Conservation (phyloP, 1,140 invertebrate genomes). For the Diprion similis region DNA sequence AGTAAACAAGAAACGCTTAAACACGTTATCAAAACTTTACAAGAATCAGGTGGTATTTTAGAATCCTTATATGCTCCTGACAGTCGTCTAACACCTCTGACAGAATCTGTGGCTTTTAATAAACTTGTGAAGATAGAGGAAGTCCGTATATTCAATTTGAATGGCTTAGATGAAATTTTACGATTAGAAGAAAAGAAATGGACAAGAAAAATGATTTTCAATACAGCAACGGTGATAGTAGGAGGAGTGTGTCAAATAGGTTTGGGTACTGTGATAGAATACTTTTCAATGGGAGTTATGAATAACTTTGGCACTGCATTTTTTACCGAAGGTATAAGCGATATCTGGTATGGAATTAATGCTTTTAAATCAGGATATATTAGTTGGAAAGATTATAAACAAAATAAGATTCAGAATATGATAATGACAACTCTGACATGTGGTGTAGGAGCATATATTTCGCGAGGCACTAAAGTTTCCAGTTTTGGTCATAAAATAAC, state of each 20-base stretch:
- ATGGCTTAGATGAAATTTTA: background rate
- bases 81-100: background rate
- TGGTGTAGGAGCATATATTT: background rate
- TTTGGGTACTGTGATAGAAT: background rate
- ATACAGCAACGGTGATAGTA: background rate
- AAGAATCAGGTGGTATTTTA: background rate
- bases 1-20: background rate
- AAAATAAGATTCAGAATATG: constrained; percentile 15
- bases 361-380: constrained; percentile 22
- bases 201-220: background rate
- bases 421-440: background rate
- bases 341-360: constrained; percentile 15
- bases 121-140: background rate
- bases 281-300: background rate
- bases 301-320: background rate
- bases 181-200: background rate
- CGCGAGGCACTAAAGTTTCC: background rate
- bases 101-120: background rate
- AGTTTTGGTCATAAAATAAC: too few relatives aligned
- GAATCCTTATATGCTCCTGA: background rate
- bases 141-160: background rate
- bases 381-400: constrained; percentile 20
- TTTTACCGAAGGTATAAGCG: constrained; percentile 3
- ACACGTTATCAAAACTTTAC: background rate
- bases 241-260: background rate